A percentile compares a stretch with the other conserved stretches of the same genome.
These are phyloP conservation scores for Procambarus virginalis DNA, from an alignment of 1,140 invertebrate species.

Conservation along the genomic window DNA sequence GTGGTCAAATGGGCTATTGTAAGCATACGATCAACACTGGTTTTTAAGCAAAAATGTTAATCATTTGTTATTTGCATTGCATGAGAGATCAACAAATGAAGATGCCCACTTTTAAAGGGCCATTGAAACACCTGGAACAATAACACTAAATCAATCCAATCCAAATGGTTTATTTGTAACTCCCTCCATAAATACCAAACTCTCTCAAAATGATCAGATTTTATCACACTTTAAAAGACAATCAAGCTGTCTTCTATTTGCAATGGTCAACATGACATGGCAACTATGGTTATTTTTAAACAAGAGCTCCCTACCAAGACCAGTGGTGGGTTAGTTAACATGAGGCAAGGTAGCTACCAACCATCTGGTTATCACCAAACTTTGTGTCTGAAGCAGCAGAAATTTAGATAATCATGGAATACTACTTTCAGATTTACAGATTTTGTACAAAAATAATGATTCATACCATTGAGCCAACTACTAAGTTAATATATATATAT, in stretches of 20 bases:
- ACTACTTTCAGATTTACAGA: slow-evolving; percentile 37
- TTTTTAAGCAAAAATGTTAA: too few relatives aligned
- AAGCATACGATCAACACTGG: too few relatives aligned
- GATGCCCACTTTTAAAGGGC: too few relatives aligned
- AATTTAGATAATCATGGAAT: slow-evolving; percentile 43
- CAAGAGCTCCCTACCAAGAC: slow-evolving; percentile 15
- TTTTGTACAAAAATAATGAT: slow-evolving; percentile 54
- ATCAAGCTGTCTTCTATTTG: slow-evolving; percentile 3
- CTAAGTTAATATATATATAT: slow-evolving; percentile 27
- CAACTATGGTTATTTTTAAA: slow-evolving; percentile 13
- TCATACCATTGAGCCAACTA: slow-evolving; percentile 40
- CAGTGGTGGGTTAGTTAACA: slow-evolving; percentile 30
- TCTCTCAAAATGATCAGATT: slow-evolving; percentile 36
- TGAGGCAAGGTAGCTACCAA: slow-evolving; percentile 39
- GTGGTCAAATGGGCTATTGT: too few relatives aligned
- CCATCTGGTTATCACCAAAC: slow-evolving; percentile 43
- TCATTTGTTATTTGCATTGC: too few relatives aligned
- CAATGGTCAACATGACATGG: slow-evolving; percentile 39
- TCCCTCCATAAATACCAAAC: slow-evolving; percentile 55
- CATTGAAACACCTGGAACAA: background rate
- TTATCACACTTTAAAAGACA: slow-evolving; percentile 54
- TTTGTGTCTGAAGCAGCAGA: slow-evolving; percentile 37
- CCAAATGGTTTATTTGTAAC: slow-evolving; percentile 57
- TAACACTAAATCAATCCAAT: slow-evolving; percentile 23
- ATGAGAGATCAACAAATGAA: too few relatives aligned